These are phyloP conservation scores for Dipodomys ordii DNA, from an alignment of 2,113 vertebrate genomes.

Conservation along the genomic window DNA sequence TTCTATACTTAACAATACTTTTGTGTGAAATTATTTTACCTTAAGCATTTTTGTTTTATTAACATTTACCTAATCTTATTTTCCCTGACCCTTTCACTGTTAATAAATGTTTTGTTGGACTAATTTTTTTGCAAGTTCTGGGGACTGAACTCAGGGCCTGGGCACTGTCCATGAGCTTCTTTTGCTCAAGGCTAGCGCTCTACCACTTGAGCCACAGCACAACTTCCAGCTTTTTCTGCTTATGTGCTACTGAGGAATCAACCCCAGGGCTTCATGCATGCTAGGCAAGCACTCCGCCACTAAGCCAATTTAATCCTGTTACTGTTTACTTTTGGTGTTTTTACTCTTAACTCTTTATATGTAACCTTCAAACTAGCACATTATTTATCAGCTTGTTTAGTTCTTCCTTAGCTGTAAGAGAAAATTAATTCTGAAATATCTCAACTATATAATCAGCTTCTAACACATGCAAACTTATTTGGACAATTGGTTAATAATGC, in stretches of 20 bases:
- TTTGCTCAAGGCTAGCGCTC: no score
- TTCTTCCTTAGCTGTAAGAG: slow-evolving; percentile 14
- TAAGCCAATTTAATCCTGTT: slow-evolving; percentile 15
- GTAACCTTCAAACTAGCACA: slow-evolving; percentile 13
- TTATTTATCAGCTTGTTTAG: not conserved
- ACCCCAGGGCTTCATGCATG: no score
- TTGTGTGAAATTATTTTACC: slow-evolving; percentile 9
- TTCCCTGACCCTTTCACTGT: not conserved
- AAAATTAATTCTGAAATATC: slow-evolving; percentile 42
- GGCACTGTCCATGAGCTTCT: no score
- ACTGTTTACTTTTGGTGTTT: slow-evolving; percentile 24
- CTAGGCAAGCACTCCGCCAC: no score
- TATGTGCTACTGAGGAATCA: no score
- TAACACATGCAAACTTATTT: not conserved
- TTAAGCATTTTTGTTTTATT: slow-evolving; percentile 1
- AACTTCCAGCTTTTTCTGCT: no score
- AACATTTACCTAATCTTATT: not conserved
- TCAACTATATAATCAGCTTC: not conserved
- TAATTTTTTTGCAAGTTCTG: not conserved
- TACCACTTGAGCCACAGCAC: no score
- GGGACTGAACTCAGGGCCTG: no score
- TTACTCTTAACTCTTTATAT: slow-evolving; percentile 38
- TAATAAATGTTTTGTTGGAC: not conserved
- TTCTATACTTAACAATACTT: not conserved
- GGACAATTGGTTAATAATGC: slow-evolving; percentile 12